These are phyloP conservation scores for Mayetiola destructor DNA, from an alignment of 2,888 invertebrate genomes.

Conservation along the genomic window DNA sequence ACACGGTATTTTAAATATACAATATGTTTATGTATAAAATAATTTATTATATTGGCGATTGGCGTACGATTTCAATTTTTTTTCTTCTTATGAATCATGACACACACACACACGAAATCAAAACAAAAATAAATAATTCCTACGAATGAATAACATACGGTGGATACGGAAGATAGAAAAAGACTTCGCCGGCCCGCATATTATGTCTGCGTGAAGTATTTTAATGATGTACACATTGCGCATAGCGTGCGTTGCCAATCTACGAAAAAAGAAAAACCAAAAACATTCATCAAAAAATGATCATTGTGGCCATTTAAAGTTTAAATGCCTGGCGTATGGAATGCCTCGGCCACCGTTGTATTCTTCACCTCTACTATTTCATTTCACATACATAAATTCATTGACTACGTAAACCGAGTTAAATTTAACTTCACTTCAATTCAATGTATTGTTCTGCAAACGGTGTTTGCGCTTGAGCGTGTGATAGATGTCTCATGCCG, in stretches of 20 bases:
- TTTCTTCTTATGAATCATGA: too few relatives aligned
- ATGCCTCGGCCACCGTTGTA: constrained; percentile 1
- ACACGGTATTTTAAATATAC: too few relatives aligned
- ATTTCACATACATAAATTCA: neutral
- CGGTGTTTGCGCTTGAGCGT: too few relatives aligned
- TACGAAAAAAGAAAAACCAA: constrained; percentile 5
- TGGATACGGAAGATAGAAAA: neutral
- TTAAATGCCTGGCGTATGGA: constrained; percentile 1
- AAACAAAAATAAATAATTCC: neutral
- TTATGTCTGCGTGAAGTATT: too few relatives aligned
- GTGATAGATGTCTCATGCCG: too few relatives aligned
- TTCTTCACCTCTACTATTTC: neutral
- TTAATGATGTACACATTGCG: neutral
- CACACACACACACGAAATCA: too few relatives aligned
- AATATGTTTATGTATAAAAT: too few relatives aligned
- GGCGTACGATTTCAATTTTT: too few relatives aligned
- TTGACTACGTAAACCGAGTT: neutral
- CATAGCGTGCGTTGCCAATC: neutral
- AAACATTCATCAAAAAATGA: constrained; percentile 9
- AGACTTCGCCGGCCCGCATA: too few relatives aligned
- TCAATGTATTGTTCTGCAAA: neutral
- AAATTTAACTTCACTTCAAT: neutral
- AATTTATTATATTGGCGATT: too few relatives aligned
- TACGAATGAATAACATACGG: neutral
- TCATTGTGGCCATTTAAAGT: constrained; percentile 12